Evolutionary conservation across 2,113 vertebrate species (phyloP), one percentile per base, ranked within the genome.

Genomic region (Podiceps cristatus): DNA sequence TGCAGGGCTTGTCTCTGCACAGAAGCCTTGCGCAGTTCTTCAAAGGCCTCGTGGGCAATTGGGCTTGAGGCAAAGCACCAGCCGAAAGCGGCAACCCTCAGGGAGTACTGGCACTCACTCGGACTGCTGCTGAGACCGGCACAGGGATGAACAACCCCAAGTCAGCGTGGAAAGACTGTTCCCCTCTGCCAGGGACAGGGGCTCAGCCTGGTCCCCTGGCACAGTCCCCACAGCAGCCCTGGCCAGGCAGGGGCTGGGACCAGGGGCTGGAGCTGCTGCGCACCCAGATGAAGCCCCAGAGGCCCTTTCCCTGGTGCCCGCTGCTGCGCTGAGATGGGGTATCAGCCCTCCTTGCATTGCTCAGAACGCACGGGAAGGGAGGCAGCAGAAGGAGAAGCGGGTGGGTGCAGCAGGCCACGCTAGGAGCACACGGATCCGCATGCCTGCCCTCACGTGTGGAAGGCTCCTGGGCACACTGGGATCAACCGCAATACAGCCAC

Each of bases 381-480:
- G 12, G 4, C 24, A 8, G 42, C 42, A 31, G 64, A 5, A 64
- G 29, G 16, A 31, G n/a, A 11, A 2, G n/a, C 4, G 2, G n/a
- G 31, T 44, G 49, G 37, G 24, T 5, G 40, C 62, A 45, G 77
- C 77, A n/a, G 49, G 19, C 40, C 37, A 20, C 18, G 2, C 24
- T 4, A 28, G 40, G 24, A 53, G 31, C 50, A 19, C 52, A 18
- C 4, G 2, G 33, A 11, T 9, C 49, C 52, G 59, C 13, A 9
- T 42, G 33, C 33, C 47, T 69, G 47, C 67, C 18, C 45, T 35
- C 19, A 11, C 2, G 19, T 35, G 9, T 8, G 23, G 11, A 29
- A 5, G 25, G 31, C 42, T 3, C 44, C 3, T 1, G 49, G 47
- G 15, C 5, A 29, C 2, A 0, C 33, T 12, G 19, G 74, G 44